phyloP scores from a whole-genome alignment of 2,888 invertebrate genomes.

The Trissoscelio sp. region DNA sequence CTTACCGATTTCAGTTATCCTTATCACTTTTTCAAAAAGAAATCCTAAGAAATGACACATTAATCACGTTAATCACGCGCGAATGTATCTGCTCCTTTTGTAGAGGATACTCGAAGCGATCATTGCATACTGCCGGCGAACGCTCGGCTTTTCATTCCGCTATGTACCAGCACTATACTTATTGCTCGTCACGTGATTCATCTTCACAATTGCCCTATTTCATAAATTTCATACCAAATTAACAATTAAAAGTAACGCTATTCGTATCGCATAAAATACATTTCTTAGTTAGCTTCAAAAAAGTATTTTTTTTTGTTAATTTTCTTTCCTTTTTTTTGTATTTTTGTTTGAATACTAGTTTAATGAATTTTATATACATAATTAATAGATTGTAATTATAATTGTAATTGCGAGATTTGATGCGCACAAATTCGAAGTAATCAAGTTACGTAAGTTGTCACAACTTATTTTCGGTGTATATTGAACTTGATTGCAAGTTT shows the following conservation, averaged over 20 bases:
- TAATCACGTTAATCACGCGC: constrained; percentile 48
- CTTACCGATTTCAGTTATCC: constrained; percentile 20
- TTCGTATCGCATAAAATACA: no score
- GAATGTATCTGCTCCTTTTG: constrained; percentile 39
- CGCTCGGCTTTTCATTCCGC: constrained; percentile 59
- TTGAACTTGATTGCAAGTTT: constrained; percentile 33
- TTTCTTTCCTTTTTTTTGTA: no score
- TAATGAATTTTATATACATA: no score
- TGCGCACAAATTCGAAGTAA: no score
- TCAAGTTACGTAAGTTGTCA: no score
- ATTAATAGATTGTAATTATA: no score
- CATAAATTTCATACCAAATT: constrained; percentile 38
- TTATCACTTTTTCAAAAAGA: constrained; percentile 30
- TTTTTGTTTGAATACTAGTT: no score
- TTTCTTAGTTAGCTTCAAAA: no score
- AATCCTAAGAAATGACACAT: constrained; percentile 31
- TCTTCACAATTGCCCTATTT: constrained; percentile 59
- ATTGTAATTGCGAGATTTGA: no score
- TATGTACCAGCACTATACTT: constrained; percentile 48
- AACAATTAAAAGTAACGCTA: no score
- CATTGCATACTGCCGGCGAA: constrained; percentile 52
- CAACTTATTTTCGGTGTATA: constrained; percentile 25
- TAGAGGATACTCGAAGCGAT: constrained; percentile 39
- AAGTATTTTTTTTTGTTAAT: no score
- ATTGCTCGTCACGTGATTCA: constrained; percentile 60